Evolutionary conservation across 2,113 vertebrate species (phyloP), one percentile per base, ranked within the genome.

Genomic region (Ornithorhynchus anatinus): DNA sequence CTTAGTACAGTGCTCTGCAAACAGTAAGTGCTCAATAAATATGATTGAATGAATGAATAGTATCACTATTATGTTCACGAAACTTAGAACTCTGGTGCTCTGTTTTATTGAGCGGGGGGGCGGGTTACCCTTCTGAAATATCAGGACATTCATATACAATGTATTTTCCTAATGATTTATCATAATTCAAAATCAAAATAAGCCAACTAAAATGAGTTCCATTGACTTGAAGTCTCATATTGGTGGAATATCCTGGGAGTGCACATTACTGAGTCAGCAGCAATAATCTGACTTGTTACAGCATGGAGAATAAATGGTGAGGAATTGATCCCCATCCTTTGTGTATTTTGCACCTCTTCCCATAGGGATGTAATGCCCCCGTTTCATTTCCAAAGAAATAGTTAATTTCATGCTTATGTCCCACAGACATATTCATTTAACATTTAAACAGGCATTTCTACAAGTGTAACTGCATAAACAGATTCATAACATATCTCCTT

Each of bases 171-270:
- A n/a, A n/a, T n/a, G n/a, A n/a, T n/a, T n/a, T n/a, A n/a, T n/a
- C n/a, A n/a, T n/a, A n/a, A n/a, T n/a, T n/a, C n/a, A n/a, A n/a
- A n/a, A n/a, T n/a, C n/a, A n/a, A n/a, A n/a, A n/a, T n/a, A n/a
- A n/a, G n/a, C n/a, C n/a, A n/a, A n/a, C n/a, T n/a, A n/a, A n/a
- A n/a, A n/a, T n/a, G n/a, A n/a, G n/a, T n/a, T n/a, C n/a, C n/a
- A n/a, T n/a, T n/a, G n/a, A n/a, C n/a, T n/a, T n/a, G 47, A 48
- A 54, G 10, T 69, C 65, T 62, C 63, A 77, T 45, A 69, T 86
- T 73, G 57, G 40, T 31, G 45, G 39, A 25, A 44, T 53, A 23
- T 11, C 57, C 42, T 65, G 20, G 35, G 23, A 43, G 35, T 27
- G 37, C 45, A 43, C 19, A 40, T 37, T 59, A 60, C 27, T 22